phyloP scores from a whole-genome alignment of 1,140 invertebrate species.

The Cataglyphis hispanica region DNA sequence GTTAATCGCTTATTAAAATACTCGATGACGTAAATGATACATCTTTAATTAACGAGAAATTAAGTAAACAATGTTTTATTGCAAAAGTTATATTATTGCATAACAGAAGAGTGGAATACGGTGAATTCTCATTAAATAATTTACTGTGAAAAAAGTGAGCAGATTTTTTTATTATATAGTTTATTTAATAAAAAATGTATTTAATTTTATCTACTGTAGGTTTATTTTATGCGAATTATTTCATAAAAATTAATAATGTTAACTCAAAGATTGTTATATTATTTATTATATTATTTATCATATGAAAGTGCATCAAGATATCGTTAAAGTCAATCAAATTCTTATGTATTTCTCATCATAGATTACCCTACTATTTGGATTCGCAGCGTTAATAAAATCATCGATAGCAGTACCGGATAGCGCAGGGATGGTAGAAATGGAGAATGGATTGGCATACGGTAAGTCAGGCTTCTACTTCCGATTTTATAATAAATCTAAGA shows the following conservation, averaged over 20 bases:
- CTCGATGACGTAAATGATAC: background rate
- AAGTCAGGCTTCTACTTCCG: conserved; percentile 58
- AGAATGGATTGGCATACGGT: conserved; percentile 82
- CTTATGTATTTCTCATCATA: background rate
- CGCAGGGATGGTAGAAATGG: conserved; percentile 81
- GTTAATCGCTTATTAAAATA: background rate
- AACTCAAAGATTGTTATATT: background rate
- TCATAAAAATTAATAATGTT: background rate
- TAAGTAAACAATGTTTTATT: background rate
- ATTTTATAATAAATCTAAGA: conserved; percentile 5
- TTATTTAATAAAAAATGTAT: background rate
- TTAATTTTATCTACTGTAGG: background rate
- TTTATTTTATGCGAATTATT: conserved; percentile 6
- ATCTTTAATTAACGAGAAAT: background rate
- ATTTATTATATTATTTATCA: background rate
- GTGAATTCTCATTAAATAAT: background rate
- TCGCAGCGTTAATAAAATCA: conserved; percentile 51
- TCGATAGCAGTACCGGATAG: conserved; percentile 76
- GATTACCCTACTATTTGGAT: conserved; percentile 40
- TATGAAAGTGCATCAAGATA: background rate
- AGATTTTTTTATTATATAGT: background rate
- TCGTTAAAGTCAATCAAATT: background rate
- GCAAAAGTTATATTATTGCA: background rate
- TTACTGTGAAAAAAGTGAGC: background rate
- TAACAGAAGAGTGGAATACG: background rate